Base-by-base conservation (phyloP, 2,113 vertebrate species). In the Platysternon megacephalum region DNA sequence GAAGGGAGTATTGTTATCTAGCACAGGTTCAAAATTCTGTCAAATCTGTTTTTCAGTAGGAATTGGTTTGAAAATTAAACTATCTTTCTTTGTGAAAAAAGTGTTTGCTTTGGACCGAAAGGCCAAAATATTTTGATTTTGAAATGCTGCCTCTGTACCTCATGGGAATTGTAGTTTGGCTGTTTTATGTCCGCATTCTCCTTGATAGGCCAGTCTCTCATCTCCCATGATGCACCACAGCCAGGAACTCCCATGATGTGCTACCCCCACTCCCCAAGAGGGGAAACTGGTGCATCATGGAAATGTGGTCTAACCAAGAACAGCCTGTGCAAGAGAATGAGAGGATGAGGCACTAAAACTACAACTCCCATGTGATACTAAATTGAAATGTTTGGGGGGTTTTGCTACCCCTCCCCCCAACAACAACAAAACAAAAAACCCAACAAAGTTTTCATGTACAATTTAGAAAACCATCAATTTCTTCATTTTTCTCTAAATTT, bases 1-100 rank as follows among this genome's bases (percentile, higher is more conserved):
- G 5, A 58, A 81, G 24, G 22, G 1, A 0, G 0, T 6, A 29
- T 26, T 8, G 28, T 56, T 76, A n/a, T 79, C 90, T 81, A 6
- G 29, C 32, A 51, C 2, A 0, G 0, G 1, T 89, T 85, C 14
- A 46, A 79, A 48, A 92, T 44, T 72, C 85, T 61, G 19, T 46
- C 5, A 76, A 72, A 5, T 39, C 35, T 1, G 4, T 68, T n/a
- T 39, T 72, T 39, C 35, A 72, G n/a, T 39, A n/a, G 65, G 17
- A 39, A 74, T 24, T 42, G n/a, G 35, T 74, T 24, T 74, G n/a
- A 42, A 21, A 74, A 35, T 65, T 65, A 65, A 39, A 74, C 21
- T 74, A 42, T 9, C 17, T 74, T 22, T 68, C 16, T 21, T n/a
- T 7, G 17, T 17, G 2, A 5, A 26, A 12, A 68, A 68, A 68